Percentiles rank a stretch among this genome's conserved stretches.
These are phyloP conservation scores for Coregonus clupeaformis DNA, from an alignment of 2,113 vertebrate species.

Conservation along the genomic window DNA sequence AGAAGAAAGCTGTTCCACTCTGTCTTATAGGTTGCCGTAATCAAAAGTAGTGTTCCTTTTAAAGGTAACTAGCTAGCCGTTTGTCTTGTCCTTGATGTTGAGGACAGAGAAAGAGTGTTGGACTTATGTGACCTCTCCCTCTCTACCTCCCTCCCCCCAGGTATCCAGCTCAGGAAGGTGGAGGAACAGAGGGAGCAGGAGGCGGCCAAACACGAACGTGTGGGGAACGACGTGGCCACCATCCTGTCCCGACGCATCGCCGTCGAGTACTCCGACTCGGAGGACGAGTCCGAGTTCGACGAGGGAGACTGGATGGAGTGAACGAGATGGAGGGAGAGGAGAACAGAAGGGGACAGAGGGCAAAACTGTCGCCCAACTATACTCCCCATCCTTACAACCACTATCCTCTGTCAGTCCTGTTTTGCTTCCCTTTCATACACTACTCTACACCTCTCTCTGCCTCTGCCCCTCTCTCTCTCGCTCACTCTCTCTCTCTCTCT, in stretches of 20 bases:
- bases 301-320: slow-evolving; percentile 98
- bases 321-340: slow-evolving; percentile 18
- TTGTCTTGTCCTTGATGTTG: too few species aligned
- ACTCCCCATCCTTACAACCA: slow-evolving; percentile 17
- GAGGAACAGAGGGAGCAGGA: slow-evolving; percentile 97
- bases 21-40: too few species aligned
- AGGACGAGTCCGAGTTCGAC: slow-evolving; percentile 97
- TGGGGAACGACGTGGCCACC: slow-evolving; percentile 97
- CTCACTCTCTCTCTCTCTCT: slow-evolving; percentile 16
- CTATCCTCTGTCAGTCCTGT: slow-evolving; percentile 33
- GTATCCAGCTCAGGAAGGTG: slow-evolving; percentile 97
- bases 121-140: too few species aligned
- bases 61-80: too few species aligned
- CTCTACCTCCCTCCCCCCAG: slow-evolving; percentile 61
- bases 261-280: slow-evolving; percentile 97
- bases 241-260: slow-evolving; percentile 96
- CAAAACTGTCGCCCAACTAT: slow-evolving; percentile 23
- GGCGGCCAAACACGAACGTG: slow-evolving; percentile 90
- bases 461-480: not conserved
- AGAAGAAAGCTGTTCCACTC: too few species aligned
- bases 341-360: slow-evolving; percentile 16
- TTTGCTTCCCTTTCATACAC: not conserved
- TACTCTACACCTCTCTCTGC: slow-evolving; percentile 17
- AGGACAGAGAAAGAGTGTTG: too few species aligned
- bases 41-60: too few species aligned